These are phyloP conservation scores for Harpegnathos saltator DNA, from an alignment of 1,140 invertebrate species.

Conservation along the genomic window DNA sequence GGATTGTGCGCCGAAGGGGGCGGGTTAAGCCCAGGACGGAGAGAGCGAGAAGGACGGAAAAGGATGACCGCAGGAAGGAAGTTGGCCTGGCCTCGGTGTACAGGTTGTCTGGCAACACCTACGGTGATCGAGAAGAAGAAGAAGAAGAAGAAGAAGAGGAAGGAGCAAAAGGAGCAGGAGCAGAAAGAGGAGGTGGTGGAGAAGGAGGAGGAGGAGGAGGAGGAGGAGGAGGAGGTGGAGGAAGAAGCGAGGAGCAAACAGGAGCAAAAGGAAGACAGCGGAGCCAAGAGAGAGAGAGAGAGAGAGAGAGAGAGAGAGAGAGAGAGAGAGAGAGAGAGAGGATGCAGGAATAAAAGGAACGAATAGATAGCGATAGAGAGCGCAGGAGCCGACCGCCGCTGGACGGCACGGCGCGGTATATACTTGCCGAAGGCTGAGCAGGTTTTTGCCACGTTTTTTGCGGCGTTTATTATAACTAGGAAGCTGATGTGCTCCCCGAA, in stretches of 20 bases:
- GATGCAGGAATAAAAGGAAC: constrained; percentile 65
- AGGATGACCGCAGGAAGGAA: constrained; percentile 74
- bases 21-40: constrained; percentile 10
- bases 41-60: constrained; percentile 51
- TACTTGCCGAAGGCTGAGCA: constrained; percentile 82
- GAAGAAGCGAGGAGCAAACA: constrained; percentile 7
- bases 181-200: constrained; percentile 62
- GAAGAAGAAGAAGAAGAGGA: constrained; percentile 49
- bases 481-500: constrained; percentile 79
- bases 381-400: constrained; percentile 64
- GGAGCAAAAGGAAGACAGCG: constrained; percentile 48
- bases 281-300: constrained; percentile 59
- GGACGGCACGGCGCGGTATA: constrained; percentile 62
- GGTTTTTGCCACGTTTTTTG: constrained; percentile 82
- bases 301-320: constrained; percentile 66
- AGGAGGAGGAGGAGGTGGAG: constrained; percentile 44
- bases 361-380: constrained; percentile 69
- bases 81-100: constrained; percentile 52
- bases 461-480: constrained; percentile 84
- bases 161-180: constrained; percentile 2
- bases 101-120: constrained; percentile 70
- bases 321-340: constrained; percentile 66
- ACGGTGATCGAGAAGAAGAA: constrained; percentile 64
- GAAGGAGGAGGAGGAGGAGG: constrained; percentile 37
- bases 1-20: constrained; percentile 38